Evolutionary conservation across 2,113 vertebrate genomes (phyloP).

Genomic region (Rhinolophus ferrumequinum): DNA sequence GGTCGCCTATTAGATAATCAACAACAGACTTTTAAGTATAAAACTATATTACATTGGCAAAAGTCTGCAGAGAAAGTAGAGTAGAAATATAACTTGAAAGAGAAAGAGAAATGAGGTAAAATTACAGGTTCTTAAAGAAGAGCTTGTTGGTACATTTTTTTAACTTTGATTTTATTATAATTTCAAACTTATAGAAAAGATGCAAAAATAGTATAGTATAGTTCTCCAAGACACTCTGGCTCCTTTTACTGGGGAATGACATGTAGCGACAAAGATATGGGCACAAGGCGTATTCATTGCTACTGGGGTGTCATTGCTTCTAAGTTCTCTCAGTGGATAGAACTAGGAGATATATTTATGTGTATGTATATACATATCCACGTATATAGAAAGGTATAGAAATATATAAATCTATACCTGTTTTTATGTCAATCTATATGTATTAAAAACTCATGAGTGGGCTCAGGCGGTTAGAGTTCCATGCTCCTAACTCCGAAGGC

Average conservation of each 20-base stretch:
- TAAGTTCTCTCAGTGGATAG: not conserved
- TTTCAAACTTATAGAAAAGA: not conserved
- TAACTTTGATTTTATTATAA: not conserved
- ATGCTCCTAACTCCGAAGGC: no score
- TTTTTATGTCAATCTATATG: not conserved
- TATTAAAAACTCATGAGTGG: not conserved
- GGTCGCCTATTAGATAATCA: not conserved
- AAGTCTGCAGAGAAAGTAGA: not conserved
- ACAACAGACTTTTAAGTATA: not conserved
- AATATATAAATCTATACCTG: not conserved
- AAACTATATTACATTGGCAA: not conserved
- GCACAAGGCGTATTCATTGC: not conserved
- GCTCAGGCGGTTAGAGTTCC: no score
- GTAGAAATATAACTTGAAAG: not conserved
- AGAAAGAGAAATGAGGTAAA: not conserved
- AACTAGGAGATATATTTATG: not conserved
- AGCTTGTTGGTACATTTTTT: not conserved
- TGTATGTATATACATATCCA: not conserved
- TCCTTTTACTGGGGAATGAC: not conserved
- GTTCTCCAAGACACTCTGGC: not conserved
- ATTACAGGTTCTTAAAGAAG: not conserved
- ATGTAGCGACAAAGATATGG: not conserved
- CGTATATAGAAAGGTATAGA: not conserved
- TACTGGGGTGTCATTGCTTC: not conserved
- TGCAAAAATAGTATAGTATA: not conserved